Base-by-base conservation (phyloP, 2,113 vertebrate species). In the Odocoileus hemionus region DNA sequence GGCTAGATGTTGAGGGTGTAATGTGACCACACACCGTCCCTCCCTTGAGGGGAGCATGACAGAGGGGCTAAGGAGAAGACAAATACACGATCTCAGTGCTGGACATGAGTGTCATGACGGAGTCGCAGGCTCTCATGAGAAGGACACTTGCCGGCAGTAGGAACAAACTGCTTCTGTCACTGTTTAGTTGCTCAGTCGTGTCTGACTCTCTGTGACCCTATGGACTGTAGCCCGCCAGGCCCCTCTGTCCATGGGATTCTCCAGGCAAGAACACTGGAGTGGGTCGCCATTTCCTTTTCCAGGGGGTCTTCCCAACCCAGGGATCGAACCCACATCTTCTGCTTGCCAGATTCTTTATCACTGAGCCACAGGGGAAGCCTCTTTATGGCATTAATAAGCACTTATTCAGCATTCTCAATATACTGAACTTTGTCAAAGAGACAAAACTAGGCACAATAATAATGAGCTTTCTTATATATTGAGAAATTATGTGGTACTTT, bases 91-190 rank as follows among this genome's bases (percentile, higher is more conserved):
- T 33, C 12, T 13, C 33, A 39, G 64, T 14, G 6, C 36, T 54
- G 14, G 33, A 15, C 21, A 1, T 23, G 6, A 12, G 8, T 11
- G 21, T 54, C 5, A 0, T 0, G 11, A 28, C 0, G 9, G 11
- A 23, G 21, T 13, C 9, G 0, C 28, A 4, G 36, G 8, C 28
- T 36, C 28, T 26, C 28, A 0, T 0, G 13, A 13, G 64, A 10
- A 15, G 52, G 57, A 3, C 39, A 0, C 11, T 55, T 3, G 26
- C 36, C 1, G 0, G 7, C 4, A 21, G 0, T 1, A 14, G 50
- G 39, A 39, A 55, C 47, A 50, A 50, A 50, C 36, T 9, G 5
- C 45, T 14, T 47, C 11, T 2, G 6, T 54, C 16, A 6, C 21
- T 70, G 67, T 1, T 39, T 23, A 6, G 10, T 74, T 13, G 67